phyloP scores from a whole-genome alignment of 2,888 invertebrate genomes.

The Oasisia sp. region DNA sequence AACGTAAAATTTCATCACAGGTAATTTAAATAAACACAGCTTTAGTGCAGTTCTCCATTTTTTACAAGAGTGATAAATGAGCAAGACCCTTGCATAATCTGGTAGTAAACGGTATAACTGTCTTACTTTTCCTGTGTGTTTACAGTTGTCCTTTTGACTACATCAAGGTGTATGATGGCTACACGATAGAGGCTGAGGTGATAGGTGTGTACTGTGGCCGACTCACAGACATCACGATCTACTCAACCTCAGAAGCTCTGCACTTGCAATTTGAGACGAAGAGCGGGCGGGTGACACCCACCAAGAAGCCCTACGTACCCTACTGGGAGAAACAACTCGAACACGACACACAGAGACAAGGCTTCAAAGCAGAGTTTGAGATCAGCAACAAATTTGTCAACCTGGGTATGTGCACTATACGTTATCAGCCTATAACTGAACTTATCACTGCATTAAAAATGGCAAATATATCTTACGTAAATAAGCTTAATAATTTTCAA shows the following conservation, averaged over 20 bases:
- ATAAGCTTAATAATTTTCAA: too few relatives aligned
- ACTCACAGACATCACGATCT: slow-evolving; percentile 81
- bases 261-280: slow-evolving; percentile 90
- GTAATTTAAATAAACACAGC: neutral
- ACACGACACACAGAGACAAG: slow-evolving; percentile 82
- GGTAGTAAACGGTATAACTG: neutral
- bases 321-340: slow-evolving; percentile 55
- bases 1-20: neutral
- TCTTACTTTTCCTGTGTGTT: slow-evolving; percentile 42
- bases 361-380: slow-evolving; percentile 98
- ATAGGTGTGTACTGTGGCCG: slow-evolving; percentile 98
- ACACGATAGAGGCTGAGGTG: slow-evolving; percentile 85
- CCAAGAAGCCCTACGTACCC: slow-evolving; percentile 70
- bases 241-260: slow-evolving; percentile 70
- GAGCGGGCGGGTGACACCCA: slow-evolving; percentile 77
- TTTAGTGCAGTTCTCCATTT: neutral
- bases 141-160: slow-evolving; percentile 97
- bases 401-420: slow-evolving; percentile 67
- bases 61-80: neutral
- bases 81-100: neutral
- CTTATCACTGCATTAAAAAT: too few relatives aligned
- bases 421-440: too few relatives aligned
- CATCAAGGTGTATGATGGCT: slow-evolving; percentile 96
- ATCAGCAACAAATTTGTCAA: slow-evolving; percentile 98
- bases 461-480: too few relatives aligned